These are phyloP conservation scores for Sorex araneus DNA, from an alignment of 2,113 vertebrate genomes.

Conservation along the genomic window DNA sequence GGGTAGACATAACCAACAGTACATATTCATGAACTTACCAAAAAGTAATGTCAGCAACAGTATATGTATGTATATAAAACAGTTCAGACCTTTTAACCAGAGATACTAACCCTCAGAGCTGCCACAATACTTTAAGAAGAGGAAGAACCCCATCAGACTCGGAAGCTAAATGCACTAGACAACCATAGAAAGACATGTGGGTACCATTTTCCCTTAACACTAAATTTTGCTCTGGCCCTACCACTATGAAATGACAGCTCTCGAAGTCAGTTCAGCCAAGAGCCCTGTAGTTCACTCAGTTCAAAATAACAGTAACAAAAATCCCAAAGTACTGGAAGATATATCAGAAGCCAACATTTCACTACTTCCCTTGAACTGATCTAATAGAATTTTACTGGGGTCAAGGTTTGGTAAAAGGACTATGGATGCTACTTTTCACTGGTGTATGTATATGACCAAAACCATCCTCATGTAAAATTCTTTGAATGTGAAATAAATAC, in stretches of 20 bases:
- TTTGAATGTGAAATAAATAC: slow-evolving; percentile 20
- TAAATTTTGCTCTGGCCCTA: not conserved
- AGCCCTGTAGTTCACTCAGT: not conserved
- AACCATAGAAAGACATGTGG: fast-evolving
- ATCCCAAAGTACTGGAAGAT: not conserved
- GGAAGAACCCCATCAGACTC: not conserved
- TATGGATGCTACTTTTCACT: not conserved
- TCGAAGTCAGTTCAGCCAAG: not conserved
- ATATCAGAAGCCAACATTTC: not conserved
- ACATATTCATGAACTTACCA: not conserved
- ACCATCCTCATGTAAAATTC: not conserved
- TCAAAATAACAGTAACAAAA: not conserved
- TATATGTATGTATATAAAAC: no score
- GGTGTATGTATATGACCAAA: not conserved
- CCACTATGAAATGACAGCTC: not conserved
- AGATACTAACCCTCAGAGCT: not conserved
- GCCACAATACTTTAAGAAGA: not conserved
- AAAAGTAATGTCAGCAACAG: not conserved
- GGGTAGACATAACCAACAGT: not conserved
- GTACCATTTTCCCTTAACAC: not conserved
- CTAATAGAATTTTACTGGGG: not conserved
- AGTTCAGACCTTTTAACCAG: not conserved
- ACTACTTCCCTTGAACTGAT: not conserved
- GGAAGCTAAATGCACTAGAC: no score
- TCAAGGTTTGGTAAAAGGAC: not conserved